These are phyloP conservation scores for Chlorops oryzae DNA, from an alignment of 1,140 invertebrate species.

Conservation along the genomic window DNA sequence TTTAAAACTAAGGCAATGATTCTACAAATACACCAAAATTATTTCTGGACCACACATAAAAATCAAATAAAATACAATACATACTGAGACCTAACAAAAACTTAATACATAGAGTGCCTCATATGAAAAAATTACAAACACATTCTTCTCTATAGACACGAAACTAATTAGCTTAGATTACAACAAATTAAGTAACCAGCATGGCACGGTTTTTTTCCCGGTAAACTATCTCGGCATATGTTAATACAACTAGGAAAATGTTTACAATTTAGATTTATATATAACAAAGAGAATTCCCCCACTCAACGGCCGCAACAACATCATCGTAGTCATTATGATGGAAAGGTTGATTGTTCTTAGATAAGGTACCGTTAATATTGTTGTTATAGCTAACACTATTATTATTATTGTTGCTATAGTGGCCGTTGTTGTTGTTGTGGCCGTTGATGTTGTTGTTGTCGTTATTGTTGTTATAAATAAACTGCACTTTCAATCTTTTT, in stretches of 20 bases:
- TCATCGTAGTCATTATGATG: not conserved
- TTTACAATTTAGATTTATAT: no score
- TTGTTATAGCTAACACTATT: slow-evolving; percentile 9
- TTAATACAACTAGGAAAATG: no score
- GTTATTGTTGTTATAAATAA: slow-evolving; percentile 1
- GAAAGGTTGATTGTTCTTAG: not conserved
- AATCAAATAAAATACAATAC: no score
- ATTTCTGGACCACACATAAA: no score
- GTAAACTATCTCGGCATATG: no score
- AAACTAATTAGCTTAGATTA: no score
- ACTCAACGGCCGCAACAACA: not conserved
- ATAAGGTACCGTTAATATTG: not conserved
- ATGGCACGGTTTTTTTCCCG: not conserved
- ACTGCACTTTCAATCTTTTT: slow-evolving; percentile 15
- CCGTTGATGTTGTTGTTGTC: slow-evolving; percentile 1
- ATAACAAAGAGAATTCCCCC: not conserved
- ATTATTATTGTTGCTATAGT: slow-evolving; percentile 10
- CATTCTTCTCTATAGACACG: no score
- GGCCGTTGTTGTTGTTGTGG: slow-evolving; percentile 1
- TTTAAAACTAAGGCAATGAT: no score
- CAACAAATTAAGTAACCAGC: not conserved
- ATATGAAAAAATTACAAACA: no score
- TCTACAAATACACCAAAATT: no score
- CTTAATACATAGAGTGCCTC: no score
- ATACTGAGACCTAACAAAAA: no score